Conservation (phyloP, 2,888 invertebrate genomes). For the Morpho helenor region DNA sequence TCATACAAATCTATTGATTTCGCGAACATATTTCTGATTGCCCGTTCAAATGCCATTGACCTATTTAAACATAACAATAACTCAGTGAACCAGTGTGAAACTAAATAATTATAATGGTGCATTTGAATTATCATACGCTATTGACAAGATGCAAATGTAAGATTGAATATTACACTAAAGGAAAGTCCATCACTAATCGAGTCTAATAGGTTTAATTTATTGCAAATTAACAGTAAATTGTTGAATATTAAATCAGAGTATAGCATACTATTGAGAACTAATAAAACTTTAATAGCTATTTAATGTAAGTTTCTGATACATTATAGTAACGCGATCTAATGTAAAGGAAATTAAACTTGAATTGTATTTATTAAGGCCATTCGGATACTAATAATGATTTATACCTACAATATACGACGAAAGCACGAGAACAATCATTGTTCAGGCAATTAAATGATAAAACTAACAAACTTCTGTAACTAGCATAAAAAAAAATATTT, state of each 20-base stretch:
- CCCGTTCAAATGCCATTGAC: conserved; percentile 56
- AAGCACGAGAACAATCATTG: too few relatives aligned
- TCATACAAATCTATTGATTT: conserved; percentile 54
- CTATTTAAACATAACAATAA: conserved; percentile 41
- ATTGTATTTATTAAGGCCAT: conserved; percentile 3
- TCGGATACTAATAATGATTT: too few relatives aligned
- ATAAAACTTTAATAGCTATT: neutral
- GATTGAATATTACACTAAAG: conserved; percentile 14
- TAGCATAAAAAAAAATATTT: too few relatives aligned
- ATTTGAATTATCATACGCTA: conserved; percentile 1
- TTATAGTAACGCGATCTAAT: too few relatives aligned
- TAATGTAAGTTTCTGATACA: too few relatives aligned
- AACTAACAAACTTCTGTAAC: too few relatives aligned
- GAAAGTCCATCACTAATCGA: conserved; percentile 16
- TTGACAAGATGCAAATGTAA: conserved; percentile 29
- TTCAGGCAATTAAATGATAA: too few relatives aligned
- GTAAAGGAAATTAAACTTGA: neutral
- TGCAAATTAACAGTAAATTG: conserved; percentile 4
- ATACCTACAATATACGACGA: too few relatives aligned
- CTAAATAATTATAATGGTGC: conserved; percentile 13
- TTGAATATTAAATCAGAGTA: conserved; percentile 5
- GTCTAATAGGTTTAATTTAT: conserved; percentile 14
- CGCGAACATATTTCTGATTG: conserved; percentile 42
- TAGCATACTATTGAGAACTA: neutral
- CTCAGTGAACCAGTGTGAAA: conserved; percentile 23